These are phyloP conservation scores for Acromyrmex charruanus DNA, from an alignment of 1,140 invertebrate genomes.

Conservation along the genomic window DNA sequence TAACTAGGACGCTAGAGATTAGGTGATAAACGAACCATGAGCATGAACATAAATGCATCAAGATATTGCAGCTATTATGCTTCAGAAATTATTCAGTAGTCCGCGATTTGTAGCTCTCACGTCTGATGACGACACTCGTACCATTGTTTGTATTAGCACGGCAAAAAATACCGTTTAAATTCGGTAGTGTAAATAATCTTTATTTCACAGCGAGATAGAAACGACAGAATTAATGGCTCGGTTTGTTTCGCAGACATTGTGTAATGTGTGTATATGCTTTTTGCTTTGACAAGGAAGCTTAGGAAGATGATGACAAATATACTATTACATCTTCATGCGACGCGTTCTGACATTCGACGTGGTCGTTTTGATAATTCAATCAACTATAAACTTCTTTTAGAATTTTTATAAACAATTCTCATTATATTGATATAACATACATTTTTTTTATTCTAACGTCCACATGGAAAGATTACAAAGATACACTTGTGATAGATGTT, in stretches of 20 bases:
- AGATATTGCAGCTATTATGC: not conserved
- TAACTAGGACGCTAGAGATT: constrained; percentile 9
- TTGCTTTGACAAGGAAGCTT: not conserved
- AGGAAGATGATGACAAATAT: constrained; percentile 1
- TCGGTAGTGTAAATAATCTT: constrained; percentile 27
- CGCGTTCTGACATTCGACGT: not conserved
- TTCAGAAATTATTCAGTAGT: not conserved
- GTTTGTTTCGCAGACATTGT: not conserved
- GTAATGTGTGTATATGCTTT: not conserved
- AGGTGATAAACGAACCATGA: constrained; percentile 9
- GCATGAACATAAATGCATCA: not conserved
- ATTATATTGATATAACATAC: not conserved
- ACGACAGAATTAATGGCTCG: not conserved
- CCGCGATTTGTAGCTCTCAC: not conserved
- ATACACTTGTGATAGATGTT: not conserved
- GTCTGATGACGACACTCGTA: not conserved
- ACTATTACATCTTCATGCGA: not conserved
- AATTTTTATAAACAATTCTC: not conserved
- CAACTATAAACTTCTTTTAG: not conserved
- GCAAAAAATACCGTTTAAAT: not conserved
- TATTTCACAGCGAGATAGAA: not conserved
- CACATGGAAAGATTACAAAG: not conserved
- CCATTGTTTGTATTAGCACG: not conserved
- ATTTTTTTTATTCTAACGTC: not conserved
- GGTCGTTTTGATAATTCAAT: not conserved